Conservation (phyloP, 2,113 vertebrate genomes). For the Microtus pennsylvanicus region DNA sequence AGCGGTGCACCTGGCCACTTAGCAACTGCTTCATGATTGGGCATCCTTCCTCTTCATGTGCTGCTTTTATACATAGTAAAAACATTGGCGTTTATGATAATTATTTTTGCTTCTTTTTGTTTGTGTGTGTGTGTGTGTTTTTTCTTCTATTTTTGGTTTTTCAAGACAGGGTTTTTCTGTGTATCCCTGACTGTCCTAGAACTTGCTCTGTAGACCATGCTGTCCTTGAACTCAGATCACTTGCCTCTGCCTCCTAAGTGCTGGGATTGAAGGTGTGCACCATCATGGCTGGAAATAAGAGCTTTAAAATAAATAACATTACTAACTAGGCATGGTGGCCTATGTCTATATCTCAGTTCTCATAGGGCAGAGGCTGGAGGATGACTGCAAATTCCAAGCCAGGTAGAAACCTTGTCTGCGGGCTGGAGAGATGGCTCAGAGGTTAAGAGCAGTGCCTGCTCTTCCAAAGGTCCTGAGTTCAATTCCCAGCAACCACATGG, state of each 20-base stretch:
- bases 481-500: too few species aligned
- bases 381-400: background rate
- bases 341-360: background rate
- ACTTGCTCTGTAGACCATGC: background rate
- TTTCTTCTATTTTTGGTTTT: background rate
- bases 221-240: background rate
- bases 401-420: background rate
- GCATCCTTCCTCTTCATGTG: background rate
- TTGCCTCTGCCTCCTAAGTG: background rate
- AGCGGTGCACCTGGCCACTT: background rate
- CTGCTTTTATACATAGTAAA: background rate
- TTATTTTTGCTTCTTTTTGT: background rate
- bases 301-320: slow-evolving; percentile 49
- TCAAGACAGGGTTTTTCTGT: background rate
- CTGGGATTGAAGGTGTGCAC: background rate
- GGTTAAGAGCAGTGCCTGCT: too few species aligned
- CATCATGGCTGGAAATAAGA: background rate
- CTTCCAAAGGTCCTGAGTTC: too few species aligned
- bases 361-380: background rate
- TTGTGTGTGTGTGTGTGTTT: background rate
- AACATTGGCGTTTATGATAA: background rate
- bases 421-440: too few species aligned
- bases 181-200: background rate
- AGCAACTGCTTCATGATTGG: background rate
- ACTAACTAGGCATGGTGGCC: background rate